These are phyloP conservation scores for Scelioninae gen. 2 DNA, from an alignment of 2,888 invertebrate species.

Conservation along the genomic window DNA sequence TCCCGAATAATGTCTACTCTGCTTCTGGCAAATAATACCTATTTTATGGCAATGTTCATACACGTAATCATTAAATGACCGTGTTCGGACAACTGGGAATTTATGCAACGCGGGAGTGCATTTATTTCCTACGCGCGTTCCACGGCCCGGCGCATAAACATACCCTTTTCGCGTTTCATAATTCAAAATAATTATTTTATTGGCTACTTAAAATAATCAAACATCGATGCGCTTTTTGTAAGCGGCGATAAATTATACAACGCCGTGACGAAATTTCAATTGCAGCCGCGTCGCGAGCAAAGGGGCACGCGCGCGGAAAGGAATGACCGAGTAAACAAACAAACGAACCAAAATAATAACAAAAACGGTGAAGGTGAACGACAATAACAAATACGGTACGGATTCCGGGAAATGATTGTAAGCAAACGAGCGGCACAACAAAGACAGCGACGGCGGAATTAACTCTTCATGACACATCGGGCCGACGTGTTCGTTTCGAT, in stretches of 20 bases:
- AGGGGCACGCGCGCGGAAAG: no score
- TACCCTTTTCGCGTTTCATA: slow-evolving; percentile 47
- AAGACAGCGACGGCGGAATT: no score
- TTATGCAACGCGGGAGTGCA: slow-evolving; percentile 50
- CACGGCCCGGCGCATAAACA: slow-evolving; percentile 39
- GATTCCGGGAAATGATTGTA: no score
- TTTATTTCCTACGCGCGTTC: slow-evolving; percentile 42
- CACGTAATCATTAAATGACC: slow-evolving; percentile 56
- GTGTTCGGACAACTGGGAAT: slow-evolving; percentile 53
- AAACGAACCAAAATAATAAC: slow-evolving; percentile 1
- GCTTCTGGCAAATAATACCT: slow-evolving; percentile 54
- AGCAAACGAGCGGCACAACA: no score
- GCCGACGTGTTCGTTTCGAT: no score
- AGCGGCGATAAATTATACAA: slow-evolving; percentile 32
- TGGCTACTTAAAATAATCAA: slow-evolving; percentile 43
- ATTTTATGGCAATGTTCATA: slow-evolving; percentile 51
- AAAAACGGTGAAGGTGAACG: no score
- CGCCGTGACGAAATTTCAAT: slow-evolving; percentile 27
- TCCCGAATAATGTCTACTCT: slow-evolving; percentile 52
- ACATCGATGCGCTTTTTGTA: slow-evolving; percentile 18
- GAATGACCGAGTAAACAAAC: not conserved
- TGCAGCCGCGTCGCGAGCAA: not conserved
- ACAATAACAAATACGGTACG: no score
- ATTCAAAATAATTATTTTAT: slow-evolving; percentile 56
- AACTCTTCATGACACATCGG: no score